Evolutionary conservation across 2,797 vertebrate species (phyloP).

Genomic region (Fundulus diaphanus): DNA sequence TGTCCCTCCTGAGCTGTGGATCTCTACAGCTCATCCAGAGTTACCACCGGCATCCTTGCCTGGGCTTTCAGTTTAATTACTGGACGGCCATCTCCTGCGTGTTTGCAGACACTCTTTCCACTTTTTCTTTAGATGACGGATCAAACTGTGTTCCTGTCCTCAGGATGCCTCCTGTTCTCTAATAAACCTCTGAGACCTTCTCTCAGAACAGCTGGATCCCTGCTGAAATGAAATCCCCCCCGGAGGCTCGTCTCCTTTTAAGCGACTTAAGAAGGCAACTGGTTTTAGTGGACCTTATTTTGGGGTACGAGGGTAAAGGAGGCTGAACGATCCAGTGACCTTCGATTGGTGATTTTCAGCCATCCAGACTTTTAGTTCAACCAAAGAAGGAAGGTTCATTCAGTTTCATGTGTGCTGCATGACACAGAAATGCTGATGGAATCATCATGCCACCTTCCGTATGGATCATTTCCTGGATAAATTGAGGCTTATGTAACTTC

Average conservation of each 20-base stretch:
- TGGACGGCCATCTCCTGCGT: not conserved
- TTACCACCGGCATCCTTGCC: not conserved
- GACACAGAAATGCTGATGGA: conserved; percentile 22
- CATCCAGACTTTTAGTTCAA: not conserved
- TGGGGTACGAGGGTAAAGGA: not conserved
- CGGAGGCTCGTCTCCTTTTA: too few relatives aligned
- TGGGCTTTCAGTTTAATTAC: not conserved
- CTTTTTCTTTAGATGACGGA: too few relatives aligned
- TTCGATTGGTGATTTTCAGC: conserved; percentile 17
- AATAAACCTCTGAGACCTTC: not conserved
- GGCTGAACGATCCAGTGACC: not conserved
- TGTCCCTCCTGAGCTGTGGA: not conserved
- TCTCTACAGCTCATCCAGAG: not conserved
- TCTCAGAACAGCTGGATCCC: not conserved
- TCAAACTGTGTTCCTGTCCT: not conserved
- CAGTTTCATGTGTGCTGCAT: not conserved
- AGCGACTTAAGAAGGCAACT: not conserved
- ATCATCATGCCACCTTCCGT: conserved; percentile 28
- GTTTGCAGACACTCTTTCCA: not conserved
- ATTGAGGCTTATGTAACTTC: conserved; percentile 15
- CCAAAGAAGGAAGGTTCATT: not conserved
- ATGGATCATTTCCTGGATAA: conserved; percentile 18
- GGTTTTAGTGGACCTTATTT: not conserved
- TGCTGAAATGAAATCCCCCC: too few relatives aligned
- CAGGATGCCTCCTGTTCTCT: not conserved